Percentiles rank a stretch among this genome's conserved stretches.
These are phyloP conservation scores for Psittacula derbiana DNA, from an alignment of 2,797 vertebrate genomes.

Conservation along the genomic window DNA sequence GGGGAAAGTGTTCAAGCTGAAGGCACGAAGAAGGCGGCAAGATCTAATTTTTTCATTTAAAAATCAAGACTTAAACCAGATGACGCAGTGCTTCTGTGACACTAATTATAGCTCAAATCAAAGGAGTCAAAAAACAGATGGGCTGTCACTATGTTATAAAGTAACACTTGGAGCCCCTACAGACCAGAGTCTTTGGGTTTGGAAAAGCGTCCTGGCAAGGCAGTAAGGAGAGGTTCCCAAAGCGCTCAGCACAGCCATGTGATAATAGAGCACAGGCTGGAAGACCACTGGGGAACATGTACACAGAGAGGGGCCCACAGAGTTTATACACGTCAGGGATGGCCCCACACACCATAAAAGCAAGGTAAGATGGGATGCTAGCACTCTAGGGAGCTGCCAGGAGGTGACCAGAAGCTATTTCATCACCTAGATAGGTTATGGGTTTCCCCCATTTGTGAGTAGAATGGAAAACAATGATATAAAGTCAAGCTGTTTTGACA, in stretches of 20 bases:
- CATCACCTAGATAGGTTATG: background rate
- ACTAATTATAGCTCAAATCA: background rate
- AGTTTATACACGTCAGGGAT: fast-evolving
- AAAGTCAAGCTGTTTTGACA: background rate
- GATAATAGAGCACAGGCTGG: fast-evolving
- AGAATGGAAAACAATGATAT: background rate
- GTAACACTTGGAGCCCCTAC: background rate
- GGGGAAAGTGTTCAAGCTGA: fast-evolving
- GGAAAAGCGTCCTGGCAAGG: background rate
- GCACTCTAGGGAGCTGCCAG: background rate
- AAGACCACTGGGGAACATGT: fast-evolving
- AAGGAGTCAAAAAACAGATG: background rate
- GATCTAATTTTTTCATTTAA: background rate
- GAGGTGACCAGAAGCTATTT: background rate
- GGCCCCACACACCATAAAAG: background rate
- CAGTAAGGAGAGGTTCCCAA: background rate
- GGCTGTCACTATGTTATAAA: background rate
- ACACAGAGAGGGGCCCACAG: fast-evolving
- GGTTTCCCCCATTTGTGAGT: background rate
- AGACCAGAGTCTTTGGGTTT: background rate
- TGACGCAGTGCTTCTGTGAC: background rate
- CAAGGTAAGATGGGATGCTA: fast-evolving
- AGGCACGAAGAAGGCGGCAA: background rate
- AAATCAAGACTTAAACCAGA: background rate
- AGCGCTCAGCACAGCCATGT: fast-evolving